Conservation (phyloP, 1,140 invertebrate species). For the honey bee (Apis mellifera) region Amel_HAv3.1 CM009936.2:13479501-13480000, state of each 20-base stretch:
- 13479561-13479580: slow-evolving; percentile 30
- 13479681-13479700: neutral
- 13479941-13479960: neutral
- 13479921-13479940: neutral
- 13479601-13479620: neutral
- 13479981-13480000: neutral
- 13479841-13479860: too few species aligned
- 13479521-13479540: slow-evolving; percentile 44
- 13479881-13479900: neutral
- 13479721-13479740: too few species aligned
- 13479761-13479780: too few species aligned
- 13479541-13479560: slow-evolving; percentile 14
- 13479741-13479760: too few species aligned
- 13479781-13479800: too few species aligned
- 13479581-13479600: neutral
- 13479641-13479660: neutral
- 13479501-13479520: slow-evolving; percentile 33
- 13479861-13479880: too few species aligned
- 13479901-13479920: neutral
- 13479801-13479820: too few species aligned
- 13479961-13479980: neutral
- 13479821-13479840: too few species aligned
- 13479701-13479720: too few species aligned
- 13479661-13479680: neutral
- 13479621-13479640: slow-evolving; percentile 9